Percentiles rank a stretch among this genome's conserved stretches.
These are phyloP conservation scores for Bembecia ichneumoniformis DNA, from an alignment of 2,888 invertebrate genomes.

Conservation along the genomic window DNA sequence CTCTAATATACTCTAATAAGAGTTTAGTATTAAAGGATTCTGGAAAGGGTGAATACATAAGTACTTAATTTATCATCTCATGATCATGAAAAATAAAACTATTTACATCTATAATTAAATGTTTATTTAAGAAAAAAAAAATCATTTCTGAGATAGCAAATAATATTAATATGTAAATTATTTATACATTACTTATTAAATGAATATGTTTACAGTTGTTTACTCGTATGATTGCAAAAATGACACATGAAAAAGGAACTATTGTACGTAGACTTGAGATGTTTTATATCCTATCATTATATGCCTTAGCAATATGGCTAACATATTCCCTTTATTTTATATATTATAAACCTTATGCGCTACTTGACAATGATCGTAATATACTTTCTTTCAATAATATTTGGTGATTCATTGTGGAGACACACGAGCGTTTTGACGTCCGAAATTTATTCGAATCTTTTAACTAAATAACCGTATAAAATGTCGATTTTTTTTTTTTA, in stretches of 20 bases:
- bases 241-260: conserved; percentile 73
- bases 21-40: too few species aligned
- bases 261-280: conserved; percentile 67
- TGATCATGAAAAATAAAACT: not conserved
- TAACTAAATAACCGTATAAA: too few species aligned
- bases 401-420: conserved; percentile 42
- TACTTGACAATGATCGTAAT: conserved; percentile 41
- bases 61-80: too few species aligned
- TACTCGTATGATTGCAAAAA: conserved; percentile 59
- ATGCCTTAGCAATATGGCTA: conserved; percentile 56
- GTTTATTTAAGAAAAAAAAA: conserved; percentile 62
- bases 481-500: too few species aligned
- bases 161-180: conserved; percentile 60
- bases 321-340: conserved; percentile 30
- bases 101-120: conserved; percentile 44
- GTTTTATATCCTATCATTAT: conserved; percentile 39
- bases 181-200: conserved; percentile 53
- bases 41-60: too few species aligned
- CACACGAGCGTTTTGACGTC: too few species aligned
- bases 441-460: too few species aligned
- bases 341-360: conserved; percentile 32
- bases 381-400: conserved; percentile 37
- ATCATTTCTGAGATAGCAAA: conserved; percentile 70
- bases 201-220: conserved; percentile 51
- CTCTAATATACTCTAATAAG: too few species aligned